Evolutionary conservation across 2,888 invertebrate species (phyloP), one percentile per base, ranked within the genome.

Genomic region (Drosophila mimica): DNA sequence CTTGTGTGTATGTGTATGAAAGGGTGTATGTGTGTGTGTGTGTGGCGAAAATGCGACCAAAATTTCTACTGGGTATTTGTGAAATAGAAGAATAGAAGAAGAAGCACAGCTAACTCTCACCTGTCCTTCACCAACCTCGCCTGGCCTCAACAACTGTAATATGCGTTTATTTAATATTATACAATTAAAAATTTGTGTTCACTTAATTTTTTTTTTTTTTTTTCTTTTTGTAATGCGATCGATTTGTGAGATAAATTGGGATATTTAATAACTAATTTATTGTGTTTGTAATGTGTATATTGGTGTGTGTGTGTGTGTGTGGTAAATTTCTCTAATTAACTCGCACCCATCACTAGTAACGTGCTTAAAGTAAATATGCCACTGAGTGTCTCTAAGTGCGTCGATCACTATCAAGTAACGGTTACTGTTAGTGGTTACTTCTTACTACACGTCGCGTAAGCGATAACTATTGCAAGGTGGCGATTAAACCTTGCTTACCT

Each of bases 61-160:
- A 70, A 36, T 46, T 46, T 70, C 83, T 79, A 70, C 72, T 20
- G 43, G 20, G 20, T 25, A 25, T 64, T 70, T 61, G 58, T n/a
- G 17, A 54, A n/a, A 25, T 11, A 38, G 40, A 57, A 67, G 25
- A 25, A 46, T 15, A 70, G 25, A 25, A 46, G 25, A 70, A 57
- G 60, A 76, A 70, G 60, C 63, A 65, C 60, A 70, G 48, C 86
- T 70, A 82, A 74, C 63, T 91, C 93, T 93, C 93, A 96, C 96
- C 96, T 96, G 96, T 93, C 94, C 94, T 93, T 96, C 92, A 86
- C 92, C 96, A 93, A 96, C 95, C 94, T 96, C 96, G 94, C 96
- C 96, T 93, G 96, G 96, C 94, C 96, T 96, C 94, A 96, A 96
- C 94, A 93, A 92, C 93, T 93, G 92, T 74, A 92, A 88, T 80